Evolutionary conservation across 2,888 invertebrate species (phyloP).

Genomic region (Pristionchus arcanus): DNA sequence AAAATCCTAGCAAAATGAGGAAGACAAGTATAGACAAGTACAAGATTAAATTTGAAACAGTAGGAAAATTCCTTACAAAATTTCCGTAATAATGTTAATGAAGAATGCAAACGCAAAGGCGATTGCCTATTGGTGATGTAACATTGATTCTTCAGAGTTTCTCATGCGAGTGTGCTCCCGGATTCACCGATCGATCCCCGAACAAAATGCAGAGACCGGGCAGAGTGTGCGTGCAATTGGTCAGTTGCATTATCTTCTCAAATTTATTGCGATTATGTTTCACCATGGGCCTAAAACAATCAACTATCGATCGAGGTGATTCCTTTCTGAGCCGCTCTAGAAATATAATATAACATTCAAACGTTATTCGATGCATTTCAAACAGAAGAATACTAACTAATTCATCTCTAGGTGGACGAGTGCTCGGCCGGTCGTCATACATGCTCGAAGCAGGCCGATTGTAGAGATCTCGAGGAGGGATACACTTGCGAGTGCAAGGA

Average conservation of each 20-base stretch:
- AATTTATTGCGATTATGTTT: no score
- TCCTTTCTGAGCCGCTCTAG: no score
- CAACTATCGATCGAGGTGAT: no score
- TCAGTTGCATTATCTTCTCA: not conserved
- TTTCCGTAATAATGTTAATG: not conserved
- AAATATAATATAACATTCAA: not conserved
- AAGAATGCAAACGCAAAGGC: not conserved
- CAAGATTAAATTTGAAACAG: no score
- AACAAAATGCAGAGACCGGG: slow-evolving; percentile 75
- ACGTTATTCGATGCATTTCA: no score
- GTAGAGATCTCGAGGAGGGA: slow-evolving; percentile 77
- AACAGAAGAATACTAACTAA: no score
- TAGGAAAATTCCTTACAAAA: no score
- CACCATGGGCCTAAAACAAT: not conserved
- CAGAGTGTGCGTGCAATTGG: slow-evolving; percentile 74
- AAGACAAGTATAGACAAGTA: no score
- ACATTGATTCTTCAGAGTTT: slow-evolving; percentile 59
- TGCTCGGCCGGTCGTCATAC: slow-evolving; percentile 75
- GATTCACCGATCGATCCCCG: slow-evolving; percentile 77
- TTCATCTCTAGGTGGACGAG: slow-evolving; percentile 70
- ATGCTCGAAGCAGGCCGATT: slow-evolving; percentile 78
- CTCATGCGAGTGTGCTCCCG: slow-evolving; percentile 76
- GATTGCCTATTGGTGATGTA: not conserved
- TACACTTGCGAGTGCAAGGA: slow-evolving; percentile 79
- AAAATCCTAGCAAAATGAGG: not conserved